Evolutionary conservation across 35 echinoderm and acorn worm genomes (phyloP), one percentile per base, ranked within the genome.

Genomic region (Heliocidaris erythrogramma): DNA sequence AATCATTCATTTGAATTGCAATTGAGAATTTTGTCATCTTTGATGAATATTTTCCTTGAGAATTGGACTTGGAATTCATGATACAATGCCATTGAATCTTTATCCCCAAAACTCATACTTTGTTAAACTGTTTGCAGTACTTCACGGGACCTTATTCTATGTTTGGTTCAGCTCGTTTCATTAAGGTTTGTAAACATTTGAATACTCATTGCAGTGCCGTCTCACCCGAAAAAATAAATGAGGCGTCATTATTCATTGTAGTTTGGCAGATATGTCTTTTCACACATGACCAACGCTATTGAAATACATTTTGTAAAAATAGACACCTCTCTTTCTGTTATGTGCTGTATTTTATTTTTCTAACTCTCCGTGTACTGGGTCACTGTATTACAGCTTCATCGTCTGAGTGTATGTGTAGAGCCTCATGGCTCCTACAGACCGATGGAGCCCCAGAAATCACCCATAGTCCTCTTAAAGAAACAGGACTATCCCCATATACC

Each of bases 391-490:
- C 65, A 92, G 65, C 48, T 85, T 53, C 86, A 90, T 47, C 30
- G 31, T 71, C 86, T 91, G 88, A 90, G 95, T 92, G 32, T 59
- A 89, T 78, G 95, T 94, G 93, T 85, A 11, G 60, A 85, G 84
- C 31, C 93, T 30, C 93, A 85, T 24, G 65, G 49, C 59, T 85
- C 59, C 49, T 85, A 94, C 60, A 86, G 48, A 85, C 93, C 30
- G 30, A 59, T 85, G 93, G 84, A 94, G 84, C 32, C 93, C 32
- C 30, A 69, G 93, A 94, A 94, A 94, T 47, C 93, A 47, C 93
- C 84, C 93, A 85, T 92, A 92, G 50, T 92, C 91, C 93, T 86
- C 84, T 48, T 86, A 94, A 94, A 71, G 60, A 94, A 94, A 86
- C 84, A 47, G 17, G 32, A 92, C 31, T 92, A 56, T 48, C 47